Evolutionary conservation across 2,113 vertebrate species (phyloP).

Genomic region (Tetrax tetrax): DNA sequence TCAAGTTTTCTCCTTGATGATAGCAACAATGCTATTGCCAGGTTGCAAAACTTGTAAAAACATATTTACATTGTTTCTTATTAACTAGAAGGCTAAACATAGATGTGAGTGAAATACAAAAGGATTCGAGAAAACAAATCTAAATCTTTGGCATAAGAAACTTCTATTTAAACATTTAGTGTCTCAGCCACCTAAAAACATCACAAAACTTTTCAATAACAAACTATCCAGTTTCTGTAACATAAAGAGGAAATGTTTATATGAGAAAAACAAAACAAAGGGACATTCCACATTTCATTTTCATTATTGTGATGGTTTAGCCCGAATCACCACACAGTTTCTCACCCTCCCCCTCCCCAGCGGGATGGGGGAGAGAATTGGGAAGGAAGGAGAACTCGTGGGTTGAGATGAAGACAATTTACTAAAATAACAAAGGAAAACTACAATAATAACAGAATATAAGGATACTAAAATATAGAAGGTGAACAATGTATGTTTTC

Average conservation of each 20-base stretch:
- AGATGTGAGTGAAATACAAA: neutral
- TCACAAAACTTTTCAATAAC: neutral
- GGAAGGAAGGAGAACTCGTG: too few species aligned
- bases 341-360: too few species aligned
- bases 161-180: neutral
- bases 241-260: neutral
- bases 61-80: neutral
- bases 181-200: neutral
- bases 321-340: too few species aligned
- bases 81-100: neutral
- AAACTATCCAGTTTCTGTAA: neutral
- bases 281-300: neutral
- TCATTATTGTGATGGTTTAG: too few species aligned
- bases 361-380: too few species aligned
- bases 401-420: too few species aligned
- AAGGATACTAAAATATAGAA: too few species aligned
- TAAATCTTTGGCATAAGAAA: neutral
- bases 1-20: neutral
- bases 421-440: too few species aligned
- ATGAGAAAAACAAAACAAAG: neutral
- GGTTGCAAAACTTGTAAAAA: neutral
- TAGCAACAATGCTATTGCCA: neutral
- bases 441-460: too few species aligned
- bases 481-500: too few species aligned
- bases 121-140: neutral